These are phyloP conservation scores for Cassiopea xamachana DNA, from an alignment of 30 jellyfish, hydroid and myxozoan genomes.

Conservation along the genomic window DNA sequence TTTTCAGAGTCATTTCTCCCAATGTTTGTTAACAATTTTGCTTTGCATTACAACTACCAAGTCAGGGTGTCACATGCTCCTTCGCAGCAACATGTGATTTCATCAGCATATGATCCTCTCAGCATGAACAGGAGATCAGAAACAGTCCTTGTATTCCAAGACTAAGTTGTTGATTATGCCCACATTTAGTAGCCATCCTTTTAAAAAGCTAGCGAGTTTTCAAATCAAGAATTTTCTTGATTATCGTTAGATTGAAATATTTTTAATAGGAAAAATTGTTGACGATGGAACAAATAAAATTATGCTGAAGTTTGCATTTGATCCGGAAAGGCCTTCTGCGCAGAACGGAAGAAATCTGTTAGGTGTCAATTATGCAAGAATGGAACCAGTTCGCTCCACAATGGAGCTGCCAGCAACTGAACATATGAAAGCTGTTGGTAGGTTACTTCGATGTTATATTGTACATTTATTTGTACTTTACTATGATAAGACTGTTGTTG, in stretches of 20 bases:
- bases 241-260: background rate
- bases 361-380: background rate
- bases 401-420: background rate
- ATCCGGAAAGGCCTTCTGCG: background rate
- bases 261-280: constrained; percentile 34
- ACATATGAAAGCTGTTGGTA: background rate
- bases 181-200: too few species aligned
- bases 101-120: too few species aligned
- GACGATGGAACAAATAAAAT: constrained; percentile 47
- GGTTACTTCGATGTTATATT: background rate
- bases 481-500: background rate
- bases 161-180: too few species aligned
- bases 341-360: background rate
- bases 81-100: too few species aligned
- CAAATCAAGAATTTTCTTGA: too few species aligned
- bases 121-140: too few species aligned
- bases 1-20: too few species aligned
- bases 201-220: too few species aligned
- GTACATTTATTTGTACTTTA: background rate
- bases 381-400: constrained; percentile 9
- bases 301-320: constrained; percentile 26
- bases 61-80: too few species aligned
- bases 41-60: too few species aligned
- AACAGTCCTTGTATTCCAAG: too few species aligned
- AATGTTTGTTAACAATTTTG: too few species aligned